Base-by-base conservation (phyloP, 2,888 invertebrate genomes). In the Andrena haemorrhoa region DNA sequence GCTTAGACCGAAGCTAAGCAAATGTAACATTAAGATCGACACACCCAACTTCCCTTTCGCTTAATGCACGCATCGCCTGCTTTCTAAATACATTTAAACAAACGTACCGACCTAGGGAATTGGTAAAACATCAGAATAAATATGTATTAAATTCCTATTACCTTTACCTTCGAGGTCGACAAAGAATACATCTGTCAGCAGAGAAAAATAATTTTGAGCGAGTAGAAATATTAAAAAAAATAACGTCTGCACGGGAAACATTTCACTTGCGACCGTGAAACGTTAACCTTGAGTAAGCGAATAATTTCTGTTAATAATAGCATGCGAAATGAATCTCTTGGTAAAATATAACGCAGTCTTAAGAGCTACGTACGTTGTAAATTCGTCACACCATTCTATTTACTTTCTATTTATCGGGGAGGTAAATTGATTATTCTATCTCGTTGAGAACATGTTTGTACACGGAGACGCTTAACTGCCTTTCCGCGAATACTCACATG, bases 401-500 rank as follows among this genome's bases (percentile, higher is more conserved):
- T 71, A 31, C 61, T 61, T 6, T 49, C 47, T 6, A 56, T 64
- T 51, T 58, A 65, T 58, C 51, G 49, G 35, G 20, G 56, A 69
- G n/a, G 31, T 69, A 76, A 76, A 64, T 53, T 51, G 61, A 75
- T 41, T 65, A 35, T 26, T 73, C 64, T 64, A 7, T 12, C 56
- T 68, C 68, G 58, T 75, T 63, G n/a, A 41, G 61, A 64, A 73
- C 66, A 53, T 66, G 47, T 8, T 60, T 29, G 58, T 63, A 51
- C 63, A 66, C 63, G 65, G 56, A 31, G 53, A 65, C 63, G 47
- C 12, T 31, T 53, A 75, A 53, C 31, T 70, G 23, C 16, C 68
- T 70, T 20, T 56, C 41, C 2, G 29, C 23, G 7, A 58, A 64
- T 86, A 97, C 98, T 98, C 96, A 99, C 98, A 99, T 98, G 94